Evolutionary conservation across 2,888 invertebrate genomes (phyloP), one percentile per base, ranked within the genome.

Genomic region (Podotricha telesiphe): DNA sequence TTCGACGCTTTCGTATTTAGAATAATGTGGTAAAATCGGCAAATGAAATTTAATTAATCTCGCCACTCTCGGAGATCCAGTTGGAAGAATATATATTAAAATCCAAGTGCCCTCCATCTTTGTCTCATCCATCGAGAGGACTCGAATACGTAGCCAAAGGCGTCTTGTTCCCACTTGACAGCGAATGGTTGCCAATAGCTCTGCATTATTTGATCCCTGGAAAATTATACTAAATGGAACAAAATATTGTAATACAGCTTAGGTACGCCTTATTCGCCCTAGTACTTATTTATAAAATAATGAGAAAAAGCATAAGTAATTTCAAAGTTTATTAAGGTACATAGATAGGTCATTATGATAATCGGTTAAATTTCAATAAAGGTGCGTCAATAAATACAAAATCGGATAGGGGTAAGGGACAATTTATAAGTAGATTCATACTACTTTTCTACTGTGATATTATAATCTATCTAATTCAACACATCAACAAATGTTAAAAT

Each of bases 131-230:
- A 96, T 65, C 96, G 45, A 50, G n/a, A 56, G 19, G 7, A 67
- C 68, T n/a, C 78, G 94, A 75, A 99, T 94, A 85, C 96, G 96
- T 73, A 99, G 94, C 93, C 98, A 98, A 70, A 99, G 91, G 56
- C 98, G 94, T 74, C 97, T 97, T 0, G 98, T 98, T 78, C 98
- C 98, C 50, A 98, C 96, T 93, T 99, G 98, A 84, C 99, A 99
- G 71, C 98, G 94, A 81, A 98, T 98, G 1, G 98, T 98, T 11
- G 97, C 98, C 73, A 98, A 77, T 28, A 89, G 78, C 71, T 91
- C 90, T 17, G 79, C 62, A 55, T 74, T 75, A 5, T 74, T 67
- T 45, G 50, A 73, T 53, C 79, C 85, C 90, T 90, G 70, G 13
- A 69, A 6, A 53, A n/a, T 28, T 50, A 22, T 22, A 50, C 19